Evolutionary conservation across 1,140 invertebrate species (phyloP).

Genomic region (Zaprionus nigranus): DNA sequence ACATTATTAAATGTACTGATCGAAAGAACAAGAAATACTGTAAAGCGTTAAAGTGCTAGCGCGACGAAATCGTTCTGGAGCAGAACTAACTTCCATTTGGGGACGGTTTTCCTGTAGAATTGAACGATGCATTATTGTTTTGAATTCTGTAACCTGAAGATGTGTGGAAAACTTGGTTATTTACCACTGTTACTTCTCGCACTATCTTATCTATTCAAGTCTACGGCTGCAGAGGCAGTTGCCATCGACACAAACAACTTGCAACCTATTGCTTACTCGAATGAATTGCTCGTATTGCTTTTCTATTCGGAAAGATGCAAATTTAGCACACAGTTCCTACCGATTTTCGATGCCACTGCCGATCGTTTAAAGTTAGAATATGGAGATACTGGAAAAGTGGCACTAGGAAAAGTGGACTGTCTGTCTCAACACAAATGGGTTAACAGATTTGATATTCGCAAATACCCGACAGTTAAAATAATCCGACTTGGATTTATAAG

Average conservation of each 20-base stretch:
- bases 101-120: not conserved
- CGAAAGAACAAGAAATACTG: not conserved
- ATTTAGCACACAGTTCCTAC: constrained; percentile 41
- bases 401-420: constrained; percentile 98
- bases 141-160: not conserved
- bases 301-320: constrained; percentile 50
- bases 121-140: not conserved
- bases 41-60: not conserved
- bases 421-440: constrained; percentile 93
- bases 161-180: not conserved
- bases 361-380: constrained; percentile 89
- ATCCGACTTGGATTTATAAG: constrained; percentile 95
- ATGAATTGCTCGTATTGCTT: constrained; percentile 50
- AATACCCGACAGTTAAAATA: constrained; percentile 99
- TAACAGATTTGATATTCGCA: constrained; percentile 95
- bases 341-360: constrained; percentile 91
- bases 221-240: not conserved
- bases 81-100: constrained; percentile 11
- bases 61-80: not conserved
- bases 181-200: not conserved
- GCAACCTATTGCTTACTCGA: not conserved
- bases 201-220: not conserved
- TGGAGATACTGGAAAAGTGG: constrained; percentile 91
- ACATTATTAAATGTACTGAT: not conserved
- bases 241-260: not conserved